phyloP scores from a whole-genome alignment of 2,113 vertebrate genomes.

The Atractosteus spatula region DNA sequence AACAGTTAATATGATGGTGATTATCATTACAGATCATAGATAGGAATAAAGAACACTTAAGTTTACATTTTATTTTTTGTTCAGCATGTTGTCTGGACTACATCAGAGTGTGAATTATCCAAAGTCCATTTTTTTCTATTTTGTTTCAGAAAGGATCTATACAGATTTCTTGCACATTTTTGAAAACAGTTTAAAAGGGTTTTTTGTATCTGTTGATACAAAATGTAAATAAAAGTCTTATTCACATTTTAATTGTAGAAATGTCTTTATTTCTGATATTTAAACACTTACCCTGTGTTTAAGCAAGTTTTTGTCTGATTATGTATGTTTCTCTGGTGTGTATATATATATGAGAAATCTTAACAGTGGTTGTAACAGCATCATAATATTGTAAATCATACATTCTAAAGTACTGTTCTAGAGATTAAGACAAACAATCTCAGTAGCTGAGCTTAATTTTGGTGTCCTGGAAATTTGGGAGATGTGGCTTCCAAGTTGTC shows the following conservation, averaged over 20 bases:
- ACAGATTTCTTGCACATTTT: conserved; percentile 97
- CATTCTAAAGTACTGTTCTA: too few relatives aligned
- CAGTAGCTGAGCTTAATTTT: too few relatives aligned
- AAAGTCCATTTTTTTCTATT: conserved; percentile 83
- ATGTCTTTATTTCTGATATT: too few relatives aligned
- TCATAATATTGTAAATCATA: too few relatives aligned
- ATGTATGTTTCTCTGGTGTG: too few relatives aligned
- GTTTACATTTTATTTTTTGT: conserved; percentile 79
- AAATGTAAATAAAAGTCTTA: conserved; percentile 85
- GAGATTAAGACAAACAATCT: too few relatives aligned
- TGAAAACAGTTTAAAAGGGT: conserved; percentile 89
- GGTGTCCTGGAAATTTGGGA: too few relatives aligned
- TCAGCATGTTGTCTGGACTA: conserved; percentile 47
- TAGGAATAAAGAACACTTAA: conserved; percentile 81
- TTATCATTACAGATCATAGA: conserved; percentile 74
- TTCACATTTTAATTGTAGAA: conserved; percentile 59
- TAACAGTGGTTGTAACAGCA: too few relatives aligned
- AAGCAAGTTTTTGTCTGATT: too few relatives aligned
- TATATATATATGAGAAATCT: too few relatives aligned
- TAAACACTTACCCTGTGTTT: too few relatives aligned
- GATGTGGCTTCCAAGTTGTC: too few relatives aligned
- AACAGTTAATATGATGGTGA: conserved; percentile 59
- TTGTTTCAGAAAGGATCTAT: conserved; percentile 78
- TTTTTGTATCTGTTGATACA: conserved; percentile 96
- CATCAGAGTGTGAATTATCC: conserved; percentile 73